These are phyloP conservation scores for Andrena praecox DNA, from an alignment of 2,888 invertebrate species.

Conservation along the genomic window DNA sequence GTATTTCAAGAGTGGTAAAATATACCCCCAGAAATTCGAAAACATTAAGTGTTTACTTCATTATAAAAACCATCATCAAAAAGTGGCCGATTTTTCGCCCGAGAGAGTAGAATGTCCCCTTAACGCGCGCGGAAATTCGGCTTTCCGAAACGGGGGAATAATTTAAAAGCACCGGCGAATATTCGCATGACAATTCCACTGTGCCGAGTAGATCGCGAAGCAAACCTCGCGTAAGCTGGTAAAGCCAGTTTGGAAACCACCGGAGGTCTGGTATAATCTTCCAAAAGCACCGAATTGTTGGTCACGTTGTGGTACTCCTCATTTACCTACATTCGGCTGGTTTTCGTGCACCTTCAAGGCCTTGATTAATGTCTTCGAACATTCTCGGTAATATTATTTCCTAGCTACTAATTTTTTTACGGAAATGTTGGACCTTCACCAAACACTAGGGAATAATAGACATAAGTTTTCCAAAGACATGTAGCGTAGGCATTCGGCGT, in stretches of 20 bases:
- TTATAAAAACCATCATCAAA: too few relatives aligned
- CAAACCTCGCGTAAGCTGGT: neutral
- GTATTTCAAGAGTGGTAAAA: too few relatives aligned
- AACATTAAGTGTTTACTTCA: too few relatives aligned
- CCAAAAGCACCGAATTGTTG: neutral
- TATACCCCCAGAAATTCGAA: too few relatives aligned
- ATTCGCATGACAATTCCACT: slow-evolving; percentile 10
- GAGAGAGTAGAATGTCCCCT: too few relatives aligned
- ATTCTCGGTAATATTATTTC: neutral
- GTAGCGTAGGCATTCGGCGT: too few relatives aligned
- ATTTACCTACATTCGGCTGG: neutral
- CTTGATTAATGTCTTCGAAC: neutral
- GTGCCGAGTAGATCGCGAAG: slow-evolving; percentile 2
- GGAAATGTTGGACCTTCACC: too few relatives aligned
- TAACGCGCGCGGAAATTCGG: slow-evolving; percentile 1
- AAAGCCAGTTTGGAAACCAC: neutral
- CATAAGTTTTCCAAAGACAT: too few relatives aligned
- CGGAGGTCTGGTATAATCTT: neutral
- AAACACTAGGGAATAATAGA: too few relatives aligned
- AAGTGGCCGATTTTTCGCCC: too few relatives aligned
- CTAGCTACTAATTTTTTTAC: neutral
- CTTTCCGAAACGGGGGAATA: neutral
- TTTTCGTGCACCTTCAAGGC: neutral
- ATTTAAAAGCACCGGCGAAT: neutral
- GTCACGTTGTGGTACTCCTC: neutral